Evolutionary conservation across 2,113 vertebrate species (phyloP).

Genomic region (Vombatus ursinus): DNA sequence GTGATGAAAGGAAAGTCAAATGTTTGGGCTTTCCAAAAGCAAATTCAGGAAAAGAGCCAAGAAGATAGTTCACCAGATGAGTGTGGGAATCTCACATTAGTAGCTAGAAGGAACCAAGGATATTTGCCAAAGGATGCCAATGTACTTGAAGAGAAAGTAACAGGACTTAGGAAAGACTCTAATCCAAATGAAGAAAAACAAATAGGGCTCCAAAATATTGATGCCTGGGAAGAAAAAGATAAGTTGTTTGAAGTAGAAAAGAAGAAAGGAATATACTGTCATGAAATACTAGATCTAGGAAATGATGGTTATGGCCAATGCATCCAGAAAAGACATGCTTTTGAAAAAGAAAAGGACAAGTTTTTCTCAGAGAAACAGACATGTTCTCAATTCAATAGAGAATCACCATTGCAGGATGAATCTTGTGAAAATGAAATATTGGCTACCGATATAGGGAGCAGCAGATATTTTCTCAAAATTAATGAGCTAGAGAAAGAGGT

Average conservation of each 20-base stretch:
- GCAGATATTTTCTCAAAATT: constrained; percentile 60
- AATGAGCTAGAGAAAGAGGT: constrained; percentile 77
- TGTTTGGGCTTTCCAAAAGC: constrained; percentile 18
- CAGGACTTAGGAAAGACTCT: fast-evolving
- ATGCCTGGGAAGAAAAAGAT: not conserved
- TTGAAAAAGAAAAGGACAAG: not conserved
- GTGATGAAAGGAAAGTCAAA: constrained; percentile 37
- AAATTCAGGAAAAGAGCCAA: not conserved
- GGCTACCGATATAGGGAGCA: constrained; percentile 58
- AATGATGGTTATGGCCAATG: fast-evolving
- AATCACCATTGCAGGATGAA: fast-evolving
- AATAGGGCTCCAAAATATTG: fast-evolving
- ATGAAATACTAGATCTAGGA: not conserved
- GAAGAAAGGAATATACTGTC: not conserved
- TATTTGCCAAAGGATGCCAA: fast-evolving
- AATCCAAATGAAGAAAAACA: not conserved
- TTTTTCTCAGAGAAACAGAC: constrained; percentile 48
- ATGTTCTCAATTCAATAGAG: not conserved
- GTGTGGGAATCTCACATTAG: not conserved
- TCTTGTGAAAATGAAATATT: constrained; percentile 30
- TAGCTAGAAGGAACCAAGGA: fast-evolving
- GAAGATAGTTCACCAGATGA: not conserved
- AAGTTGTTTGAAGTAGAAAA: not conserved
- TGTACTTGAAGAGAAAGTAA: not conserved
- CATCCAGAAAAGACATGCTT: not conserved